Percentiles rank a stretch among this genome's conserved stretches.
Evolutionary conservation across 2,113 vertebrate genomes (phyloP).

Genomic region (Engystomops pustulosus): DNA sequence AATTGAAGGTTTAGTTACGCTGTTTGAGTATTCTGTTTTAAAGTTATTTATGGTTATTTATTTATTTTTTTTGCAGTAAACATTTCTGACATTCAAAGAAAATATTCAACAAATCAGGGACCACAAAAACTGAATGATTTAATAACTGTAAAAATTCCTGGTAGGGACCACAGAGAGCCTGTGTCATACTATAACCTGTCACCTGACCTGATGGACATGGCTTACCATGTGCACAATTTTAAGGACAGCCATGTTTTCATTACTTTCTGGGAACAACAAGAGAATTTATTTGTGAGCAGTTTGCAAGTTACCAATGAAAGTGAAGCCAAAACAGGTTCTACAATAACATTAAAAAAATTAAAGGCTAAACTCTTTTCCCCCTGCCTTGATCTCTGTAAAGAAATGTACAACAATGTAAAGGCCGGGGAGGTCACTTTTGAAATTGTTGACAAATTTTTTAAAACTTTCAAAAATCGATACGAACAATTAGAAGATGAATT

Average conservation of each 20-base stretch:
- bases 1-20: too few species aligned
- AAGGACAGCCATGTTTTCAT: conserved; percentile 80
- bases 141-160: conserved; percentile 66
- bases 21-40: too few species aligned
- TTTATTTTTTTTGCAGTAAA: conserved; percentile 72
- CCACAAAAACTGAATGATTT: conserved; percentile 63
- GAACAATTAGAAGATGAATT: conserved; percentile 73
- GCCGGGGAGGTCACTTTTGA: conserved; percentile 77
- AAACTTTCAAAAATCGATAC: conserved; percentile 74
- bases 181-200: conserved; percentile 75
- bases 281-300: neutral
- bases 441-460: conserved; percentile 76
- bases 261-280: conserved; percentile 77
- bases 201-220: conserved; percentile 68
- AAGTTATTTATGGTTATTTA: too few species aligned
- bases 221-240: conserved; percentile 62
- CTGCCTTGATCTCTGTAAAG: conserved; percentile 67
- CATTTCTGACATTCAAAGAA: conserved; percentile 65
- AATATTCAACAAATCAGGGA: conserved; percentile 68
- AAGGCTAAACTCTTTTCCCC: conserved; percentile 65
- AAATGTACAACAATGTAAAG: conserved; percentile 72
- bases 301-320: neutral
- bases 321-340: neutral
- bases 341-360: conserved; percentile 59
- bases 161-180: conserved; percentile 50